Conservation (phyloP, 2,888 invertebrate genomes). For the Periphyllus acericola region DNA sequence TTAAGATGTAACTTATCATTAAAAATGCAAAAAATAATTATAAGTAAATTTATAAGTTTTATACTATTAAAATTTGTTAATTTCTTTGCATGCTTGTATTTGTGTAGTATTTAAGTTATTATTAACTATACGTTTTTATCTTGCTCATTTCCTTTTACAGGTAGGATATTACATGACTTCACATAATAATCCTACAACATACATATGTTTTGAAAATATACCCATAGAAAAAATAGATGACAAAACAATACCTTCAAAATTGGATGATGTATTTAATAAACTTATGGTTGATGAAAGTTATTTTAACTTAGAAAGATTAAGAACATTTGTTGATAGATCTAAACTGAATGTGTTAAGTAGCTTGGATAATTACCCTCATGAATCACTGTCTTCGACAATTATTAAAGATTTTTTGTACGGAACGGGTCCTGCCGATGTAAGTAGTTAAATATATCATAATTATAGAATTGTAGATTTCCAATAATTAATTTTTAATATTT, state of each 20-base stretch:
- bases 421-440: constrained; percentile 77
- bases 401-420: constrained; percentile 89
- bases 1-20: too few species aligned
- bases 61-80: too few species aligned
- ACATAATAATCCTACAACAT: constrained; percentile 78
- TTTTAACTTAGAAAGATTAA: constrained; percentile 79
- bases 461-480: background rate
- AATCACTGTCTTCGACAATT: constrained; percentile 78
- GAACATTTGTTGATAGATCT: constrained; percentile 77
- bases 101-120: too few species aligned
- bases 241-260: constrained; percentile 67
- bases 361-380: constrained; percentile 82
- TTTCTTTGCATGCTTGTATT: too few species aligned
- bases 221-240: constrained; percentile 74
- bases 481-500: background rate
- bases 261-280: constrained; percentile 47
- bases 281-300: constrained; percentile 33
- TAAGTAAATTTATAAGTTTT: too few species aligned
- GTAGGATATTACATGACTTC: constrained; percentile 77
- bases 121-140: too few species aligned
- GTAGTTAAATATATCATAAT: constrained; percentile 65
- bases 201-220: constrained; percentile 80
- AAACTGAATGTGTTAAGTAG: constrained; percentile 76
- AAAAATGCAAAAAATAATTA: too few species aligned
- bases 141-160: constrained; percentile 67